phyloP scores from a whole-genome alignment of 1,140 invertebrate genomes.

The Cecropterus lyciades region DNA sequence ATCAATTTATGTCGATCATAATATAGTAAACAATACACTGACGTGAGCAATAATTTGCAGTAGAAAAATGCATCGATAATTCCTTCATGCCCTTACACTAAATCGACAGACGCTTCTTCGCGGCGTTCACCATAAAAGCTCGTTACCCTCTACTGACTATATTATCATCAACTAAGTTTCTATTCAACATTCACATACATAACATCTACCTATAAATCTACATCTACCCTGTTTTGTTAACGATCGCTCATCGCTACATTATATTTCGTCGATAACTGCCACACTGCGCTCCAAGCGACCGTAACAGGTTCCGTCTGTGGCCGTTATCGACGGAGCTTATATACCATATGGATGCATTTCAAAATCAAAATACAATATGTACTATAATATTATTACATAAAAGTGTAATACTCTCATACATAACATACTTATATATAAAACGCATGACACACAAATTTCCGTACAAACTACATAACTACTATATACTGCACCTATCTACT shows the following conservation, averaged over 20 bases:
- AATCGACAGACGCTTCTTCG: constrained; percentile 13
- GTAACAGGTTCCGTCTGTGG: constrained; percentile 24
- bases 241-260: constrained; percentile 41
- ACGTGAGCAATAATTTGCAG: not conserved
- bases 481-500: constrained; percentile 63
- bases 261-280: constrained; percentile 43
- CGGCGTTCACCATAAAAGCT: constrained; percentile 24
- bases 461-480: constrained; percentile 59
- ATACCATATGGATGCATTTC: constrained; percentile 56
- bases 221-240: constrained; percentile 49
- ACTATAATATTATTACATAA: constrained; percentile 10
- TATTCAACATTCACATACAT: constrained; percentile 73
- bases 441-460: constrained; percentile 63
- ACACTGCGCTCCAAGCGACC: constrained; percentile 16
- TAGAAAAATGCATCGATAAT: constrained; percentile 37
- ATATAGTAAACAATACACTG: too few species aligned
- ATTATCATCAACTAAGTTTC: constrained; percentile 27
- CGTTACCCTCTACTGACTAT: constrained; percentile 38
- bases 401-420: constrained; percentile 47
- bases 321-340: constrained; percentile 42
- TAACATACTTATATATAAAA: constrained; percentile 56
- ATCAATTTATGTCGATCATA: too few species aligned
- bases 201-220: constrained; percentile 79
- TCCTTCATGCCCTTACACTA: constrained; percentile 32
- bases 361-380: constrained; percentile 49